A percentile compares a stretch with the other conserved stretches of the same genome.
Evolutionary conservation across 2,797 vertebrate genomes (phyloP).

Genomic region (Sebastes itinus): DNA sequence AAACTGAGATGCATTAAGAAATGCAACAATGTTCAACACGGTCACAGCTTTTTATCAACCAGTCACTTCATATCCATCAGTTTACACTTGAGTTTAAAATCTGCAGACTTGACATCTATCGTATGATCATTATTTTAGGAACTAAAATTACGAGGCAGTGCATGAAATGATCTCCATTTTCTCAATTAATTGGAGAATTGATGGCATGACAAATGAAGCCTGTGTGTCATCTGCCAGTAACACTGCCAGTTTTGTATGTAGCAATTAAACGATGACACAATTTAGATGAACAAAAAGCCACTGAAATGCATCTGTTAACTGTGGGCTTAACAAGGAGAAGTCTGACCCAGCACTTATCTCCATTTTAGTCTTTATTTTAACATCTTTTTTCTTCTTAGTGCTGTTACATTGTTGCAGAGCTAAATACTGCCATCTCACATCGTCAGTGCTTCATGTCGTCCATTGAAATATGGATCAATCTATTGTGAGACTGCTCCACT

Average conservation of each 20-base stretch:
- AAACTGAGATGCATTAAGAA: conserved; percentile 54
- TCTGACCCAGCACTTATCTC: conserved; percentile 17
- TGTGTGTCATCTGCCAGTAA: not conserved
- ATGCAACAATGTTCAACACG: conserved; percentile 56
- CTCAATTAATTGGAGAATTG: not conserved
- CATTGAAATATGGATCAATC: conserved; percentile 34
- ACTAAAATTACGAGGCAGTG: not conserved
- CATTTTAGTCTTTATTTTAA: not conserved
- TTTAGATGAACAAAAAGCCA: not conserved
- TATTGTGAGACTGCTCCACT: conserved; percentile 40
- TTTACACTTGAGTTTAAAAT: conserved; percentile 13
- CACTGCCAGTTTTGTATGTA: conserved; percentile 35
- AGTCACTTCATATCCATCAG: conserved; percentile 8
- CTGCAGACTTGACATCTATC: not conserved
- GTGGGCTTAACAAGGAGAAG: not conserved
- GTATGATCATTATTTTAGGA: not conserved
- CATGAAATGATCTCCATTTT: conserved; percentile 5
- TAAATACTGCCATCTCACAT: conserved; percentile 55
- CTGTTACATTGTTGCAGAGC: conserved; percentile 53
- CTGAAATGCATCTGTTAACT: not conserved
- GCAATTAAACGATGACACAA: not conserved
- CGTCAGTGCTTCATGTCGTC: conserved; percentile 32
- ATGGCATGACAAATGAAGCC: conserved; percentile 8
- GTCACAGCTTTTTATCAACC: conserved; percentile 15
- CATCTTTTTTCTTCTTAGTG: not conserved